These are phyloP conservation scores for Phoenicopterus ruber DNA, from an alignment of 2,113 vertebrate species.

Conservation along the genomic window DNA sequence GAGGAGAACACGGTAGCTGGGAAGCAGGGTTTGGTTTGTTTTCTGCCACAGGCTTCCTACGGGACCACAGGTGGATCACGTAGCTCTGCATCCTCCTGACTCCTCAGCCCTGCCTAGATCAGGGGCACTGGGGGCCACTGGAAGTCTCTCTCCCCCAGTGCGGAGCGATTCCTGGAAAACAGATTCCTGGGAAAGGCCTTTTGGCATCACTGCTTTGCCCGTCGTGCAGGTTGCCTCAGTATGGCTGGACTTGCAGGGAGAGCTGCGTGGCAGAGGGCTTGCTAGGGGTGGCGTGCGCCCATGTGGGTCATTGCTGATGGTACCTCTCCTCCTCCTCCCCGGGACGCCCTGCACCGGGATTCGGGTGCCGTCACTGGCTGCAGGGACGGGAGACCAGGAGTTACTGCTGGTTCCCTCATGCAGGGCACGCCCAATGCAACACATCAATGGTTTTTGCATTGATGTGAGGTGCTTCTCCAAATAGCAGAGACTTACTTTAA, in stretches of 20 bases:
- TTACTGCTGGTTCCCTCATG: not conserved
- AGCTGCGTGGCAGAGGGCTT: not conserved
- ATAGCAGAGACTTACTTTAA: not conserved
- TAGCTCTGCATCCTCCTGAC: not conserved
- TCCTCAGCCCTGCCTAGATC: not conserved
- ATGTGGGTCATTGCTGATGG: not conserved
- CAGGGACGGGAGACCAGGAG: not conserved
- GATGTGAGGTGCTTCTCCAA: not conserved
- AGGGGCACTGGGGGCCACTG: not conserved
- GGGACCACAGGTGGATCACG: accelerated
- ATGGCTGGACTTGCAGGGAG: not conserved
- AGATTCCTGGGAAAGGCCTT: not conserved
- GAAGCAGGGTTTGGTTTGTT: not conserved
- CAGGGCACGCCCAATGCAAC: not conserved
- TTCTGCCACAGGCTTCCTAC: not conserved
- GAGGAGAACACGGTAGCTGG: not conserved
- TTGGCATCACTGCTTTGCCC: not conserved
- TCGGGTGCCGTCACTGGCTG: accelerated
- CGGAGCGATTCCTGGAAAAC: not conserved
- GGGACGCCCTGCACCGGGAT: not conserved
- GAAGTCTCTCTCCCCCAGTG: not conserved
- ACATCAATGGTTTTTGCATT: not conserved
- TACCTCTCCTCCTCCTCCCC: not conserved
- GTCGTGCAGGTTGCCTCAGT: accelerated
- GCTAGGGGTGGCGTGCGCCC: not conserved